Evolutionary conservation across 1,140 invertebrate genomes (phyloP).

Genomic region (Laupala kohalensis): DNA sequence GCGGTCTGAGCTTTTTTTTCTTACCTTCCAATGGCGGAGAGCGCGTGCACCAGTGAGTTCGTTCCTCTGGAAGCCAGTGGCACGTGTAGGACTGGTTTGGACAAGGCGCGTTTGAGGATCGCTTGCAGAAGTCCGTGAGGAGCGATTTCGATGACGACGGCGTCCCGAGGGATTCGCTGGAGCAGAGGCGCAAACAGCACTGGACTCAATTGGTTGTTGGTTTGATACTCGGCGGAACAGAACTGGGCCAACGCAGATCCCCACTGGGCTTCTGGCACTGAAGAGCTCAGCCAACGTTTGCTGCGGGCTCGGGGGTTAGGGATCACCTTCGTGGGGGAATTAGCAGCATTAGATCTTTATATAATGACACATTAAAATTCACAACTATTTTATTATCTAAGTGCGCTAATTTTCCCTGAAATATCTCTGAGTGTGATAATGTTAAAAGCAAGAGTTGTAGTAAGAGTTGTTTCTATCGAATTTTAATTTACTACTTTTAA

Average conservation of each 20-base stretch:
- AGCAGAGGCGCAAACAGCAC: not conserved
- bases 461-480: too few species aligned
- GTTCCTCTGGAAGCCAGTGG: not conserved
- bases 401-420: too few species aligned
- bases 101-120: not conserved
- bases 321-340: conserved; percentile 40
- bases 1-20: too few species aligned
- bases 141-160: not conserved
- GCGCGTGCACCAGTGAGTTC: not conserved
- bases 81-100: not conserved
- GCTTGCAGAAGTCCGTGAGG: not conserved
- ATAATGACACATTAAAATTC: too few species aligned
- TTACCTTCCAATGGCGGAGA: not conserved
- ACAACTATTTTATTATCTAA: too few species aligned
- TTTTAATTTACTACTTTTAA: too few species aligned
- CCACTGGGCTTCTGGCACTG: not conserved
- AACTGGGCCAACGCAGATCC: too few species aligned
- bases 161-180: not conserved
- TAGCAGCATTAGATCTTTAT: too few species aligned
- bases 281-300: not conserved
- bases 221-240: not conserved
- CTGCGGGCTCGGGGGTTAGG: conserved; percentile 27
- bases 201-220: not conserved
- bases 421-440: too few species aligned
- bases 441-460: too few species aligned